Evolutionary conservation across 2,113 vertebrate species (phyloP).

Genomic region (Mustela lutreola): DNA sequence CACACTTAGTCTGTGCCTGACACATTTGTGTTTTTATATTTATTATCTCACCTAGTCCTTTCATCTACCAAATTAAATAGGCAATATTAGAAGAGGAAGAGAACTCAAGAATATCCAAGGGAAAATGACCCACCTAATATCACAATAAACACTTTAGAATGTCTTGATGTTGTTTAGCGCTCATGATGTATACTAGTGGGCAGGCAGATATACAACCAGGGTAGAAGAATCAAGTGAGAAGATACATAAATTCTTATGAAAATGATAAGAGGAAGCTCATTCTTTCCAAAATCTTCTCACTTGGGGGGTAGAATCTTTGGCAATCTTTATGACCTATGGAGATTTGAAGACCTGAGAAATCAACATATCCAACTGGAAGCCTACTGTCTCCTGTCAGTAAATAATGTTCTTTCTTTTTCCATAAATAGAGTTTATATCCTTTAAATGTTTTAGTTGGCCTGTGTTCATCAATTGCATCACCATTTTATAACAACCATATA

Average conservation of each 20-base stretch:
- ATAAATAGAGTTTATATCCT: not conserved
- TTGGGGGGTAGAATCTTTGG: not conserved
- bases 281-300: not conserved
- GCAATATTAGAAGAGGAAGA: not conserved
- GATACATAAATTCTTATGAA: not conserved
- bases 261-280: not conserved
- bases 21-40: not conserved
- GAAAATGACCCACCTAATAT: not conserved
- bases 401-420: slow-evolving; percentile 36
- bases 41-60: not conserved
- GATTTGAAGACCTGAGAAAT: not conserved
- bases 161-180: not conserved
- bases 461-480: not conserved
- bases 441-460: not conserved
- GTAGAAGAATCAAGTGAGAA: not conserved
- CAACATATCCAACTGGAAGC: not conserved
- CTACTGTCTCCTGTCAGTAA: not conserved
- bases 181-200: not conserved
- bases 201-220: not conserved
- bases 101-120: not conserved
- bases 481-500: not conserved
- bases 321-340: not conserved
- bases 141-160: not conserved
- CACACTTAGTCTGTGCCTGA: not conserved
- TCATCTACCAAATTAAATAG: not conserved